A percentile compares a stretch with the other conserved stretches of the same genome.
Evolutionary conservation across 2,113 vertebrate genomes (phyloP).

Genomic region (Hypocryptadius cinnamomeus): DNA sequence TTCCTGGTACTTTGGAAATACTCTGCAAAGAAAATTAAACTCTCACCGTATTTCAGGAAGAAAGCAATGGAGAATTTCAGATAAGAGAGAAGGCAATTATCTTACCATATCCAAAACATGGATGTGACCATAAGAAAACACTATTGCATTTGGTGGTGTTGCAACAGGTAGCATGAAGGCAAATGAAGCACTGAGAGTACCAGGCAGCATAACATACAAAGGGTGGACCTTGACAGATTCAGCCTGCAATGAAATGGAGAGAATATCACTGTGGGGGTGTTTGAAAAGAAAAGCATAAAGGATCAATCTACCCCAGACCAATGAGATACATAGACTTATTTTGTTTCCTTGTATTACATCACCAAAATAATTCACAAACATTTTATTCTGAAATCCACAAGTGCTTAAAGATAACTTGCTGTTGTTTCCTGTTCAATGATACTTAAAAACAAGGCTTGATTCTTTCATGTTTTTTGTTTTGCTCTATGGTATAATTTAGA

Average conservation of each 20-base stretch:
- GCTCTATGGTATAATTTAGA: slow-evolving; percentile 5
- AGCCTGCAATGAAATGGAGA: slow-evolving; percentile 69
- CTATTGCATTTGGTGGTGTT: slow-evolving; percentile 93
- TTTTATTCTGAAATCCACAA: background rate
- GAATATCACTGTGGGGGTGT: background rate
- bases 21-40: background rate
- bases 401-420: background rate
- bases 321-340: background rate
- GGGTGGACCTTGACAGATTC: slow-evolving; percentile 87
- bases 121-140: slow-evolving; percentile 90
- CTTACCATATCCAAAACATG: slow-evolving; percentile 93
- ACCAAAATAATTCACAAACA: background rate
- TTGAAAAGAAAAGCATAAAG: background rate
- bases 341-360: background rate
- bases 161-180: slow-evolving; percentile 98
- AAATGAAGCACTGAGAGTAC: slow-evolving; percentile 89
- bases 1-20: background rate
- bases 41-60: background rate
- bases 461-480: slow-evolving; percentile 1
- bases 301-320: background rate
- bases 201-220: slow-evolving; percentile 91
- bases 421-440: background rate
- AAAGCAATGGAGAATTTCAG: background rate
- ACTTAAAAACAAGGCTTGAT: background rate
- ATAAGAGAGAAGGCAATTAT: background rate